phyloP scores from a whole-genome alignment of 2,797 vertebrate genomes.

The Liasis olivaceus region DNA sequence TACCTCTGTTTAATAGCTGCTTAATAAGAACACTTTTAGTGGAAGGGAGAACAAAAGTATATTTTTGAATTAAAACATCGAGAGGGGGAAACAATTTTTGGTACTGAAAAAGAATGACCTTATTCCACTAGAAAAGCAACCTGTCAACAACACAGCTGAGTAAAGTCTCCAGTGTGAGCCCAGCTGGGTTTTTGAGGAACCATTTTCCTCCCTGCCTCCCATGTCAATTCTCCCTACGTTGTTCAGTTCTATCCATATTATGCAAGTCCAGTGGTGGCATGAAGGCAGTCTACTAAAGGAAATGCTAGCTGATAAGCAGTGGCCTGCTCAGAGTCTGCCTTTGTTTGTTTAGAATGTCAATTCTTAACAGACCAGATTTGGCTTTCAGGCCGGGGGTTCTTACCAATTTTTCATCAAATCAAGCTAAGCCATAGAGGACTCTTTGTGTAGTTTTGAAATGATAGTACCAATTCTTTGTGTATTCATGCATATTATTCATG shows the following conservation, averaged over 20 bases:
- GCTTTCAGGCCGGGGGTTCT: neutral
- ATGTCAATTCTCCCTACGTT: neutral
- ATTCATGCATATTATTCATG: neutral
- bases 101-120: neutral
- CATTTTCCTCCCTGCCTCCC: neutral
- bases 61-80: neutral
- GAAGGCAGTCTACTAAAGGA: neutral
- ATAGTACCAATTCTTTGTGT: neutral
- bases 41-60: neutral
- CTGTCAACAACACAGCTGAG: neutral
- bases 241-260: neutral
- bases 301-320: neutral
- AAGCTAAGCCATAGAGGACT: neutral
- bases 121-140: neutral
- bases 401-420: neutral
- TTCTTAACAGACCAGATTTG: neutral
- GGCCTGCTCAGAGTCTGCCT: neutral
- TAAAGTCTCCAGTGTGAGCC: neutral
- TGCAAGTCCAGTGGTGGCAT: neutral
- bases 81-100: neutral
- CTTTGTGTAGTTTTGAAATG: neutral
- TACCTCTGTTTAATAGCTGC: neutral
- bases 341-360: neutral
- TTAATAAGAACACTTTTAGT: neutral
- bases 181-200: neutral